phyloP scores from a whole-genome alignment of 2,888 invertebrate species.

The Zhuqinia jingwanae region DNA sequence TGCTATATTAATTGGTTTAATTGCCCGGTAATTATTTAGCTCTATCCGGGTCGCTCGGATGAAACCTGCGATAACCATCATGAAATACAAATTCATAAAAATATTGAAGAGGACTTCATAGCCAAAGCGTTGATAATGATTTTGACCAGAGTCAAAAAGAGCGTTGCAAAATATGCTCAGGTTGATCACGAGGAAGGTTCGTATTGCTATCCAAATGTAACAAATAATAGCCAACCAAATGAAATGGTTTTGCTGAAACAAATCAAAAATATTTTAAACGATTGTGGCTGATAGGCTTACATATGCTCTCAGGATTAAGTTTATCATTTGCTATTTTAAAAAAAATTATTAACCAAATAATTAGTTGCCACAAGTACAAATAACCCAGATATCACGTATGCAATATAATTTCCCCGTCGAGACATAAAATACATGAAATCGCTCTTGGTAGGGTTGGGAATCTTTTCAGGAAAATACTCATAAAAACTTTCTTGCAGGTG shows the following conservation, averaged over 20 bases:
- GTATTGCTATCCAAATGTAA: conserved; percentile 18
- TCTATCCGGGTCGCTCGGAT: conserved; percentile 23
- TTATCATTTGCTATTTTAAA: neutral
- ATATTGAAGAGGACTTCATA: conserved; percentile 44
- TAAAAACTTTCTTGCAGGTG: neutral
- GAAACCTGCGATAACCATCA: conserved; percentile 32
- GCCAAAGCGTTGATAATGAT: conserved; percentile 37
- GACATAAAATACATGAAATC: conserved; percentile 32
- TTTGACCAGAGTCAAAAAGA: neutral
- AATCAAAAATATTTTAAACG: neutral
- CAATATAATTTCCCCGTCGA: conserved; percentile 22
- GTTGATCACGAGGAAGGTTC: neutral
- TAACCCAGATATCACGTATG: neutral
- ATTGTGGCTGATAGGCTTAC: neutral
- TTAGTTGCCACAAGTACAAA: neutral
- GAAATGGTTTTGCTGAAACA: neutral
- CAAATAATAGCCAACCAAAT: neutral
- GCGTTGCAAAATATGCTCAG: conserved; percentile 2
- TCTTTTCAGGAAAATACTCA: conserved; percentile 27
- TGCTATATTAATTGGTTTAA: conserved; percentile 46
- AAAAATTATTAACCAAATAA: conserved; percentile 36
- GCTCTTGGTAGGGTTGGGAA: conserved; percentile 28
- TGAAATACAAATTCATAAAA: conserved; percentile 38
- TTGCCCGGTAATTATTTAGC: conserved; percentile 47
- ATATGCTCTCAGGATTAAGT: neutral